Conservation (phyloP, 1,140 invertebrate species). For the Drosophila tristis region DNA sequence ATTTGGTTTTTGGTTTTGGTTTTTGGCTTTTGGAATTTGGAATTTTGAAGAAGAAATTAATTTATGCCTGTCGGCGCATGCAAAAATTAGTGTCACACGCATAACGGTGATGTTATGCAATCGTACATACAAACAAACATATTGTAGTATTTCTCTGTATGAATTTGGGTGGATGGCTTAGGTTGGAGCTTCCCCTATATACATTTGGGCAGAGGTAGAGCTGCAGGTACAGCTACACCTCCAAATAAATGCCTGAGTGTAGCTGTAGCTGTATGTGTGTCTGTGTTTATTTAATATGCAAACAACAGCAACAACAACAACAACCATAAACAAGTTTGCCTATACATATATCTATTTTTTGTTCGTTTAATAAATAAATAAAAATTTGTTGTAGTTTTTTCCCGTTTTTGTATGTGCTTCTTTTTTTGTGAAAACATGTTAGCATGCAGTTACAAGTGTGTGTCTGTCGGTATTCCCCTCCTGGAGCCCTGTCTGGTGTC, state of each 20-base stretch:
- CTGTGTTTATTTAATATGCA: conserved; percentile 59
- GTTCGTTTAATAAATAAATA: conserved; percentile 78
- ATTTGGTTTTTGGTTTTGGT: background rate
- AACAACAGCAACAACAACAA: conserved; percentile 40
- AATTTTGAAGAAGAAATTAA: conserved; percentile 56
- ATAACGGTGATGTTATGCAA: conserved; percentile 77
- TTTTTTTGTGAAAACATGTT: conserved; percentile 68
- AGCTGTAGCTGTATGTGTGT: conserved; percentile 4
- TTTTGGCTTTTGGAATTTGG: conserved; percentile 1
- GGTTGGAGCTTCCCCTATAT: conserved; percentile 47
- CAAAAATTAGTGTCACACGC: conserved; percentile 80
- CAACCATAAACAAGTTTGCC: conserved; percentile 62
- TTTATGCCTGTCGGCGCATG: conserved; percentile 59
- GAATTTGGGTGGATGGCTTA: conserved; percentile 53
- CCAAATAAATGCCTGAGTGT: conserved; percentile 2
- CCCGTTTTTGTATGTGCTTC: conserved; percentile 25
- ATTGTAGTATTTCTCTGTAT: conserved; percentile 19
- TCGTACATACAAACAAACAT: conserved; percentile 18
- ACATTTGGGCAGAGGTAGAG: conserved; percentile 17
- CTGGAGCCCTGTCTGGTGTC: conserved; percentile 21
- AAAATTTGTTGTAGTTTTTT: conserved; percentile 44
- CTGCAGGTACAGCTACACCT: conserved; percentile 10
- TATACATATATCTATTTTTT: conserved; percentile 48
- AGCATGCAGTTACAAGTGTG: conserved; percentile 78
- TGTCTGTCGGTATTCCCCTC: conserved; percentile 24